These are phyloP conservation scores for Sinodicranocentrus sp. DNA, from an alignment of 2,888 invertebrate species.

Conservation along the genomic window DNA sequence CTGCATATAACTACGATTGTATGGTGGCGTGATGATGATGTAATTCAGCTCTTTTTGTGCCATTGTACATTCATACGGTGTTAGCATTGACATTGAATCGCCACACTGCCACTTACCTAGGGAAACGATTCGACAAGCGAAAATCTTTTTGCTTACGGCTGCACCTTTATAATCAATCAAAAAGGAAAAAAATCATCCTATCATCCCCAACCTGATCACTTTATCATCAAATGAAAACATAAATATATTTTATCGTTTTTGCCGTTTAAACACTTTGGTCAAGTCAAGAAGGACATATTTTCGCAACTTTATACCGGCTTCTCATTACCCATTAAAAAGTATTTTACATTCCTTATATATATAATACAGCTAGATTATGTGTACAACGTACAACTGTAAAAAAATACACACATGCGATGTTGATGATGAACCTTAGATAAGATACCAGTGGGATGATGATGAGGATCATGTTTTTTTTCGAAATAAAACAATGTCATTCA, in stretches of 20 bases:
- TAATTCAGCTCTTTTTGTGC: no score
- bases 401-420: conserved; percentile 4
- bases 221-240: background rate
- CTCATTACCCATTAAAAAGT: background rate
- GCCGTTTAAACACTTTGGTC: background rate
- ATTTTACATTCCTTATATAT: background rate
- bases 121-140: background rate
- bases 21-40: background rate
- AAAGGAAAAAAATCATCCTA: background rate
- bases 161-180: conserved; percentile 21
- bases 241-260: background rate
- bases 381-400: background rate
- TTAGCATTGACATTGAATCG: conserved; percentile 13
- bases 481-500: conserved; percentile 18
- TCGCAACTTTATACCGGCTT: conserved; percentile 10
- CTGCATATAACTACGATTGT: background rate
- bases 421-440: conserved; percentile 5
- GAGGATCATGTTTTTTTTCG: background rate
- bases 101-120: background rate
- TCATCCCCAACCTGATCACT: background rate
- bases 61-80: background rate
- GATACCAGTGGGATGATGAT: conserved; percentile 22
- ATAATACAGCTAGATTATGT: background rate
- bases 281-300: background rate
- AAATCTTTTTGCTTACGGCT: background rate